A percentile compares a stretch with the other conserved stretches of the same genome.
phyloP scores from a whole-genome alignment of 2,113 vertebrate genomes.

The Illadopsis cleaveri region DNA sequence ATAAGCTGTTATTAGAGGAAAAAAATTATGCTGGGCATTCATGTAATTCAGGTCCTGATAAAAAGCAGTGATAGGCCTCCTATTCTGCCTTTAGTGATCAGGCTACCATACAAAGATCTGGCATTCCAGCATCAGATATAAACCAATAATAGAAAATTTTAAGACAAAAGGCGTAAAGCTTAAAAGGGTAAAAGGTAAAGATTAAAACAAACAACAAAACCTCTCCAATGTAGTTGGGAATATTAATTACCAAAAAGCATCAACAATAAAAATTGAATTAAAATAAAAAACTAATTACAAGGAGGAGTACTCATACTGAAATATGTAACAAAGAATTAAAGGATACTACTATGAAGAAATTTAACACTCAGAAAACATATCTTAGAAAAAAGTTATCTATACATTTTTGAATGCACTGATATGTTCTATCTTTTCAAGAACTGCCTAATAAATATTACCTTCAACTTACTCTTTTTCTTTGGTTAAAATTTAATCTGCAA shows the following conservation, averaged over 20 bases:
- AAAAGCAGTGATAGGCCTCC: not conserved
- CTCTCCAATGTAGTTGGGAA: not conserved
- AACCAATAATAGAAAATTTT: not conserved
- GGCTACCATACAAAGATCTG: not conserved
- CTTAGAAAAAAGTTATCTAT: not conserved
- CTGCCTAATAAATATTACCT: not conserved
- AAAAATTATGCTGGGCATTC: not conserved
- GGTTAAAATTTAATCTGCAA: not conserved
- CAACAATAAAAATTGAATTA: not conserved
- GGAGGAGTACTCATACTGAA: not conserved
- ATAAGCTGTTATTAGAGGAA: not conserved
- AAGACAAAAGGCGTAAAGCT: not conserved
- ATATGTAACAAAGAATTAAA: not conserved
- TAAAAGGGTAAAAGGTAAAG: not conserved
- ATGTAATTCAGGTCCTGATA: not conserved
- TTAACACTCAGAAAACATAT: not conserved
- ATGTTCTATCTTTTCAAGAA: not conserved
- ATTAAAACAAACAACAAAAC: not conserved
- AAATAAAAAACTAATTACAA: not conserved
- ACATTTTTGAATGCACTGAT: not conserved
- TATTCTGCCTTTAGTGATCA: not conserved
- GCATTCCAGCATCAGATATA: not conserved
- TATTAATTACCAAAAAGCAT: not conserved
- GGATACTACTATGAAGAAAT: not conserved
- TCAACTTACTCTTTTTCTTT: not conserved